Evolutionary conservation across 2,888 invertebrate genomes (phyloP), one percentile per base, ranked within the genome.

Genomic region (Cryptus armator): DNA sequence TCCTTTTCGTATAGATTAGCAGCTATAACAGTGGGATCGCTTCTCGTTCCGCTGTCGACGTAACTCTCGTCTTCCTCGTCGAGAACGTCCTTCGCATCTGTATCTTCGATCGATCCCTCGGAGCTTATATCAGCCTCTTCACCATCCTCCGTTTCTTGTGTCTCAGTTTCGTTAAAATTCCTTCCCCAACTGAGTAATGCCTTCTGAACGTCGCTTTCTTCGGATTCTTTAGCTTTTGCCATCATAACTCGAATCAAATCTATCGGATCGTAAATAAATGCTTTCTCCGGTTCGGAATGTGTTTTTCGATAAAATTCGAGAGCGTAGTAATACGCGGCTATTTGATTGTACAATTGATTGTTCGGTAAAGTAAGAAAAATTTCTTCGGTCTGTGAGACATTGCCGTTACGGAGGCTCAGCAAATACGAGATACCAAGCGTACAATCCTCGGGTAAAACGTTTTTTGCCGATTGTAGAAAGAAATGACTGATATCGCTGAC

Each of bases 361-460:
- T 88, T 83, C n/a, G 91, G 89, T 9, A 93, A 88, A 67, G 90
- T 89, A 14, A 85, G 78, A 79, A 93, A 92, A 46, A 91, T 76
- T 78, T 90, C 87, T 64, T 90, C 87, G 59, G 89, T 87, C 43
- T 88, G 88, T 10, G 81, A 67, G 44, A 89, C 85, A 91, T 94
- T 86, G 46, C 86, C 72, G 46, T 88, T 90, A 37, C 93, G 90
- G 44, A 95, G 87, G 71, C 94, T 94, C 81, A 95, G 88, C 24
- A 96, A 93, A 89, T 95, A 95, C 1, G 94, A 93, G 82, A 96
- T 90, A 14, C 95, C 95, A 56, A 95, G 91, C 1, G 94, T 91
- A 88, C 94, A 94, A 87, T 96, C 96, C 89, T 95, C 94, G 19
- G 93, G 91, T 67, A 96, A 89, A 10, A 94, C 93, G 80, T 94